phyloP scores from a whole-genome alignment of 1,140 invertebrate genomes.

The Philotrypesis tridentata region DNA sequence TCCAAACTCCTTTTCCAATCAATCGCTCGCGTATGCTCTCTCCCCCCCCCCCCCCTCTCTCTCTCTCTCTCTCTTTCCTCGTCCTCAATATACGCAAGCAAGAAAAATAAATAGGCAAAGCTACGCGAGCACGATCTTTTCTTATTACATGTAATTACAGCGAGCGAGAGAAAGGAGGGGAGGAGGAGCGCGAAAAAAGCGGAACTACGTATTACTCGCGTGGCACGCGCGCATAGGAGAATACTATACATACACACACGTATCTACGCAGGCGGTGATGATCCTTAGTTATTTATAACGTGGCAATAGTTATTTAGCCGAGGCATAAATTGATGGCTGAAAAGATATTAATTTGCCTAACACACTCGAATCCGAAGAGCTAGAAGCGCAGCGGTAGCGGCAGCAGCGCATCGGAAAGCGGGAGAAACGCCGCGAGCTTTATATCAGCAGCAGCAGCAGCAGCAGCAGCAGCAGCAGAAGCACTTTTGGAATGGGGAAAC shows the following conservation, averaged over 20 bases:
- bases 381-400: not conserved
- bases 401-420: not conserved
- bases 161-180: no score
- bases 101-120: no score
- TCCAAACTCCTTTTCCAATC: not conserved
- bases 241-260: not conserved
- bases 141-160: constrained; percentile 21
- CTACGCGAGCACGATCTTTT: no score
- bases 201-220: not conserved
- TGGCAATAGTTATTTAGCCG: constrained; percentile 49
- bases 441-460: not conserved
- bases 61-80: no score
- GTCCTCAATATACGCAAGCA: no score
- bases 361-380: constrained; percentile 14
- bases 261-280: not conserved
- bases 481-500: constrained; percentile 41
- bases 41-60: no score
- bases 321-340: constrained; percentile 45
- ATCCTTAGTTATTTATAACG: constrained; percentile 44
- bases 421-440: constrained; percentile 27
- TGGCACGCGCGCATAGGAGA: no score
- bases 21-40: not conserved
- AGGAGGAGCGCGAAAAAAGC: no score
- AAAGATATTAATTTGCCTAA: constrained; percentile 52
- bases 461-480: constrained; percentile 11